Base-by-base conservation (phyloP, 2,113 vertebrate genomes). In the Carassius carassius region DNA sequence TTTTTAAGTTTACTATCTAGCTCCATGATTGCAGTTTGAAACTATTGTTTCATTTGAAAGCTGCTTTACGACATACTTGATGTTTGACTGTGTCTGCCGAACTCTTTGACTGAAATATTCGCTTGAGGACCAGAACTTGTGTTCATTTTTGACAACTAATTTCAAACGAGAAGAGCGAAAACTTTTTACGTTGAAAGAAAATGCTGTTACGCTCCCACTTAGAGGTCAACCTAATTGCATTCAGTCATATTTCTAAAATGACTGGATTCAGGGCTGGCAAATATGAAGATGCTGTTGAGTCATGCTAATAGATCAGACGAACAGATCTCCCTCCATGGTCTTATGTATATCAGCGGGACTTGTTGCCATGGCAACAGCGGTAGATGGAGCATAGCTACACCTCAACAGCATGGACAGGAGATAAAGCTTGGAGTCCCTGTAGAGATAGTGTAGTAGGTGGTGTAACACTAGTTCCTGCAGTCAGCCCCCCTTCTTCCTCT, bases 361-460 rank as follows among this genome's bases (percentile, higher is more conserved):
- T 79, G 91, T 91, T 89, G 88, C 87, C 89, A 91, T 91, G 88
- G 89, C 88, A 91, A 91, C 91, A 84, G 70, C 58, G 81, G 88
- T 88, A 89, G 90, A 90, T 89, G 89, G 90, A 86, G 87, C 56
- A 67, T 74, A 86, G 85, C 86, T 89, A 81, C 86, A 88, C 85
- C 89, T 87, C 87, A 85, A 85, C 51, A 86, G 81, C 77, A 86
- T 72, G 84, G 86, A 81, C 83, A 84, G 83, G 86, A 88, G 89
- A 87, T 78, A 84, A 81, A 81, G 88, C 75, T 82, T 86, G 85
- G 84, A 83, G 75, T 89, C 88, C 85, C 88, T 81, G 78, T 85
- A 85, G 89, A 91, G 86, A 73, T 85, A 78, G 49, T 82, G 67
- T 87, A 79, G 88, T 88, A 84, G 87, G 81, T 82, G 82, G 83